A percentile compares a stretch with the other conserved stretches of the same genome.
These are phyloP conservation scores for Neopelma chrysocephalum DNA, from an alignment of 2,797 vertebrate species.

Conservation along the genomic window DNA sequence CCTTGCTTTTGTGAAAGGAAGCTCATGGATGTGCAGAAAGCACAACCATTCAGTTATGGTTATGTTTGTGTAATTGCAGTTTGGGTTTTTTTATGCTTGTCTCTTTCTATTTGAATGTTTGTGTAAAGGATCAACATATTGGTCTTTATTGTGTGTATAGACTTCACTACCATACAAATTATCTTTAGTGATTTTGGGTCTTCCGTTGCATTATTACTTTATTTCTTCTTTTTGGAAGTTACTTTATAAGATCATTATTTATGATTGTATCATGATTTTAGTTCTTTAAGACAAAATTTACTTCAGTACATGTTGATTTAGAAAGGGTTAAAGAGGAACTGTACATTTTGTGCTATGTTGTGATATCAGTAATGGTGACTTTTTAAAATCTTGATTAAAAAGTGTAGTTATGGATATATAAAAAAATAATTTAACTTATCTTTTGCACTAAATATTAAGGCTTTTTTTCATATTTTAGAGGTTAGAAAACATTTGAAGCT, in stretches of 20 bases:
- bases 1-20: background rate
- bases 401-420: background rate
- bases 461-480: background rate
- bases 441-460: background rate
- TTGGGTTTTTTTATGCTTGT: background rate
- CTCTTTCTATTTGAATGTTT: background rate
- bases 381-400: background rate
- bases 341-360: rapidly evolving
- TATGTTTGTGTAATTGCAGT: background rate
- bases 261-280: background rate
- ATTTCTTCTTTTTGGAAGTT: background rate
- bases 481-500: background rate
- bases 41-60: background rate
- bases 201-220: background rate
- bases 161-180: background rate
- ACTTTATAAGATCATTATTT: background rate
- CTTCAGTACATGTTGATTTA: background rate
- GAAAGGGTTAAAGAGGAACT: background rate
- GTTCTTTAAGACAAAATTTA: background rate
- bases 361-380: background rate
- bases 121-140: background rate
- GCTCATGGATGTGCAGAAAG: background rate
- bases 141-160: background rate
- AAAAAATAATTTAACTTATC: background rate
- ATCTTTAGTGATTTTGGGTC: background rate